A percentile compares a stretch with the other conserved stretches of the same genome.
These are phyloP conservation scores for Campopleginae sp. DNA, from an alignment of 2,888 invertebrate species.

Conservation along the genomic window DNA sequence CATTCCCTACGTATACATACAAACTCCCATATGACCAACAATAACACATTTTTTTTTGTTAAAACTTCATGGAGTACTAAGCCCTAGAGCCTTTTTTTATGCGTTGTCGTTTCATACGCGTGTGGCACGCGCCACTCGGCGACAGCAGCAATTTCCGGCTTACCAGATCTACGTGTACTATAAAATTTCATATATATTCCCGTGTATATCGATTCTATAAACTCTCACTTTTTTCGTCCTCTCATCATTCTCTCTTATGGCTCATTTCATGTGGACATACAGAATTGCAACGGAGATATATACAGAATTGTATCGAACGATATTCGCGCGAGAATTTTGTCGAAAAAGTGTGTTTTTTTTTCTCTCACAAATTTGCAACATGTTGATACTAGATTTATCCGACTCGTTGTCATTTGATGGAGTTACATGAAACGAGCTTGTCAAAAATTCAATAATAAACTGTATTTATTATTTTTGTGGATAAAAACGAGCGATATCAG, in stretches of 20 bases:
- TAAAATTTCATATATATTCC: constrained; percentile 35
- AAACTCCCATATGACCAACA: constrained; percentile 18
- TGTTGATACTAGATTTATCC: not conserved
- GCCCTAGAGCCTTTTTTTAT: constrained; percentile 34
- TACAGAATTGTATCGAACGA: not conserved
- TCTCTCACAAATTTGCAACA: not conserved
- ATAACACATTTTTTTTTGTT: constrained; percentile 40
- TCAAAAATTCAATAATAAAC: not conserved
- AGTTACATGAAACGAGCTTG: not conserved
- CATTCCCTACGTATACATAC: not conserved
- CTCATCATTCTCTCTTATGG: constrained; percentile 39
- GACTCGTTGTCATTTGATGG: not conserved
- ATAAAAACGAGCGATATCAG: no score
- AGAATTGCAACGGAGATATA: not conserved
- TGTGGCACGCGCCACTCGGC: constrained; percentile 50
- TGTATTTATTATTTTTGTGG: no score
- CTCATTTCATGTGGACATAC: constrained; percentile 10
- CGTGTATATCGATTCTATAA: constrained; percentile 11
- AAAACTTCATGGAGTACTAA: constrained; percentile 32
- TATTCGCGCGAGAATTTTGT: not conserved
- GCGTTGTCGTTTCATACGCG: constrained; percentile 7
- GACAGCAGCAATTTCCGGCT: constrained; percentile 66
- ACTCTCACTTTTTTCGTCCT: constrained; percentile 24
- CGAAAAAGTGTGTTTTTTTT: not conserved
- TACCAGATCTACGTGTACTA: constrained; percentile 2